Percentiles rank a stretch among this genome's conserved stretches.
Evolutionary conservation across 2,113 vertebrate genomes (phyloP).

Genomic region (Seriola dumerili): DNA sequence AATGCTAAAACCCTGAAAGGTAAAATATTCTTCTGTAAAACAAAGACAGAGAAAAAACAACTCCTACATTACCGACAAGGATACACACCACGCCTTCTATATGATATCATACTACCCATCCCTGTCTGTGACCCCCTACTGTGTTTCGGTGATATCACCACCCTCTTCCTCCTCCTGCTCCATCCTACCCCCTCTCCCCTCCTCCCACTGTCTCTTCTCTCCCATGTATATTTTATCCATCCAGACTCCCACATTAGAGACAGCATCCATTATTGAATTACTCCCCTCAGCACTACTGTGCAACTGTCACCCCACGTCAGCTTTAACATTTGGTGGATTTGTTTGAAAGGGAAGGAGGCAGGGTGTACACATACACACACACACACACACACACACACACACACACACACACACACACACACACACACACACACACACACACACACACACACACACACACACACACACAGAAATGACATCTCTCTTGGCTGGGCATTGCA

Average conservation of each 20-base stretch:
- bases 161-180: conserved; percentile 11
- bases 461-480: conserved; percentile 37
- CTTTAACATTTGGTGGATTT: conserved; percentile 77
- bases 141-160: conserved; percentile 68
- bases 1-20: not conserved
- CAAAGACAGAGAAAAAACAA: not conserved
- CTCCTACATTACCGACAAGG: not conserved
- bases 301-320: conserved; percentile 81
- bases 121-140: conserved; percentile 62
- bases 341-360: conserved; percentile 56
- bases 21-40: conserved; percentile 11
- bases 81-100: conserved; percentile 17
- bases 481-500: conserved; percentile 42
- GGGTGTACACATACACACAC: not conserved
- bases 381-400: not conserved
- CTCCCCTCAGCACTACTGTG: conserved; percentile 77
- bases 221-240: conserved; percentile 81
- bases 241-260: conserved; percentile 79
- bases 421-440: not conserved
- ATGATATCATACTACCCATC: conserved; percentile 59
- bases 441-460: conserved; percentile 6
- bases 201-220: conserved; percentile 40
- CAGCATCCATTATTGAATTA: conserved; percentile 82
- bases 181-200: conserved; percentile 1
- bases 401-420: conserved; percentile 9